phyloP scores from a whole-genome alignment of 2,888 invertebrate species.

The Exocentrus adspersus region DNA sequence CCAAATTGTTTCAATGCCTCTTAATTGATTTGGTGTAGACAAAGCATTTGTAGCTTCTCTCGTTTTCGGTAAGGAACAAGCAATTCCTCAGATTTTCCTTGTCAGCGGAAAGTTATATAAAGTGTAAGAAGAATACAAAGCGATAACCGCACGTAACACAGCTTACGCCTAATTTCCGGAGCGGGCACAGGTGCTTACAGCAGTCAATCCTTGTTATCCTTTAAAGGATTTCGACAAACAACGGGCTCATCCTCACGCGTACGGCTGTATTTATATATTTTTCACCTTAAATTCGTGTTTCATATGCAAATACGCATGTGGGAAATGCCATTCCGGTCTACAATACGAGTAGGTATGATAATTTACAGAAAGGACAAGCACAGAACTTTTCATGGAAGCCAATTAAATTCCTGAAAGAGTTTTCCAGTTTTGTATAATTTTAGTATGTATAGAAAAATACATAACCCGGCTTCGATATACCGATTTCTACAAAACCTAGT shows the following conservation, averaged over 20 bases:
- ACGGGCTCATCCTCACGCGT: slow-evolving; percentile 16
- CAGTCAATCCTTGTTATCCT: slow-evolving; percentile 50
- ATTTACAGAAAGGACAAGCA: not conserved
- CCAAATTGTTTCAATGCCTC: too few species aligned
- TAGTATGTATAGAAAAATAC: not conserved
- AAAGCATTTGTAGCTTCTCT: too few species aligned
- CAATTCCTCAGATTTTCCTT: too few species aligned
- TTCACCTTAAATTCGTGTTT: slow-evolving; percentile 18
- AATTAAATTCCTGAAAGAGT: slow-evolving; percentile 7
- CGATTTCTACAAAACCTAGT: not conserved
- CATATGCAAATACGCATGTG: slow-evolving; percentile 23
- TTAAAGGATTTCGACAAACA: slow-evolving; percentile 22
- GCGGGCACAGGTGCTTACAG: slow-evolving; percentile 53
- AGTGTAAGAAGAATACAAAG: not conserved
- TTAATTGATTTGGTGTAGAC: too few species aligned
- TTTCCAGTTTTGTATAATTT: slow-evolving; percentile 6
- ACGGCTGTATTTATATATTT: slow-evolving; percentile 33
- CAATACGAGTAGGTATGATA: slow-evolving; percentile 5
- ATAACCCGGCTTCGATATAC: not conserved
- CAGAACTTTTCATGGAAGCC: not conserved
- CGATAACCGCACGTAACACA: slow-evolving; percentile 48
- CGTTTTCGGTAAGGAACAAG: too few species aligned
- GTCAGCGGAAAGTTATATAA: not conserved
- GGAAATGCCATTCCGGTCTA: slow-evolving; percentile 15
- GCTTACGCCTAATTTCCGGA: slow-evolving; percentile 51